phyloP scores from a whole-genome alignment of 2,888 invertebrate genomes.

The Oligia fasciuncula region DNA sequence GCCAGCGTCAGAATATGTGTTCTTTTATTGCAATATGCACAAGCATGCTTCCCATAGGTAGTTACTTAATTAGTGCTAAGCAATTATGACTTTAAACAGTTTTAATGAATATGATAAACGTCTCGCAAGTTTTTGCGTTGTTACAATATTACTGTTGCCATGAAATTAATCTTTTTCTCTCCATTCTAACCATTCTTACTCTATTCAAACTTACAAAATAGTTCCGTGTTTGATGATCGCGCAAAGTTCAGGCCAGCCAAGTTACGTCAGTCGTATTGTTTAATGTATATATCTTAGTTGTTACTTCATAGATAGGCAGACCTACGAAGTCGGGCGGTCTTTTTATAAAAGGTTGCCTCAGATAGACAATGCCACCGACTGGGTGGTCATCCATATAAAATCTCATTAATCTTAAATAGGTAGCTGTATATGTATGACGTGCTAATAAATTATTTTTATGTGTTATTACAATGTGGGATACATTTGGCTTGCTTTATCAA shows the following conservation, averaged over 20 bases:
- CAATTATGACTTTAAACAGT: slow-evolving; percentile 9
- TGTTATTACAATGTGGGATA: slow-evolving; percentile 40
- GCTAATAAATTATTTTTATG: slow-evolving; percentile 49
- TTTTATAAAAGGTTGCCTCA: slow-evolving; percentile 28
- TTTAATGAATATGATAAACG: slow-evolving; percentile 25
- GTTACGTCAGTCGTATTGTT: too few relatives aligned
- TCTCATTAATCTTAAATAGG: slow-evolving; percentile 51
- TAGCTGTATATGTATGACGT: slow-evolving; percentile 48
- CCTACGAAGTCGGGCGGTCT: slow-evolving; percentile 5
- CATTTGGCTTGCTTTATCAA: slow-evolving; percentile 20
- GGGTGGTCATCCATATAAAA: slow-evolving; percentile 55
- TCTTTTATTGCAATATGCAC: slow-evolving; percentile 35
- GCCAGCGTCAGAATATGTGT: slow-evolving; percentile 2
- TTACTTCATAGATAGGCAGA: slow-evolving; percentile 4
- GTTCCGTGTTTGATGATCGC: background rate
- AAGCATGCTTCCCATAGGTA: slow-evolving; percentile 22
- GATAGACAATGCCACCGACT: slow-evolving; percentile 43
- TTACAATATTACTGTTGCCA: background rate
- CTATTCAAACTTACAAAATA: background rate
- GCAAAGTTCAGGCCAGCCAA: too few relatives aligned
- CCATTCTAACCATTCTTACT: background rate
- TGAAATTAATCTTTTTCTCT: background rate
- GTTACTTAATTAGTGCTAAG: slow-evolving; percentile 27
- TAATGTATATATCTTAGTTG: background rate
- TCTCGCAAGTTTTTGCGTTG: background rate